Evolutionary conservation across 2,113 vertebrate species (phyloP), one percentile per base, ranked within the genome.

Genomic region (Odontophorus gujanensis): DNA sequence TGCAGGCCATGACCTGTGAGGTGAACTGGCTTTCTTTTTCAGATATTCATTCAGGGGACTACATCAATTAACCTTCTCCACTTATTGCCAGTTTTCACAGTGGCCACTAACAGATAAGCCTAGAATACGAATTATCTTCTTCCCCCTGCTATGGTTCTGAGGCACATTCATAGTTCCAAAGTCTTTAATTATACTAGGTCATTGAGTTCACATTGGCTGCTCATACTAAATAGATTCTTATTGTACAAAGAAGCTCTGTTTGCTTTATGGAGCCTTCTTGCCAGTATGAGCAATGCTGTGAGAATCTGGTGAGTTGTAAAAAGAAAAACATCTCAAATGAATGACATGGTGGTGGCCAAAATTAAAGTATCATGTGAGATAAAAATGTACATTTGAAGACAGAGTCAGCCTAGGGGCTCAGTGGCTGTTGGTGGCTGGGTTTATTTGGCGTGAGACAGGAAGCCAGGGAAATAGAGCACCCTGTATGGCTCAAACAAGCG

Each of bases 261-360:
- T 91, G 55, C 18, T 85, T 89, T 95, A 74, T 81, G 81, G 63
- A 95, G 8, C 43, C 43, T 95, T 20, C 68, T 92, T 61, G 25
- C n/a, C 47, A 87, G 42, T 3, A 36, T 78, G 89, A 93, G 81
- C 72, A 95, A 95, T 81, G 47, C 78, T 95, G 63, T 87, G 89
- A 95, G 78, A 93, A 88, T 92, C 68, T 95, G 68, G 67, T 76
- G n/a, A 92, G 63, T 7, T 51, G 42, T 47, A 78, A 86, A 45
- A 81, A 40, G 22, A 87, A 88, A 89, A 94, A 67, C 61, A 89
- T 19, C 53, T 77, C 78, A 68, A 71, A 86, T 43, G 71, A 85
- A 92, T 87, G 81, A 25, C 81, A 80, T 32, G 61, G 59, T 57
- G 57, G 85, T 43, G 72, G 89, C 53, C 59, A 71, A 48, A 83